phyloP scores from a whole-genome alignment of 2,888 invertebrate genomes.

The Stenchaetothrips biformis region DNA sequence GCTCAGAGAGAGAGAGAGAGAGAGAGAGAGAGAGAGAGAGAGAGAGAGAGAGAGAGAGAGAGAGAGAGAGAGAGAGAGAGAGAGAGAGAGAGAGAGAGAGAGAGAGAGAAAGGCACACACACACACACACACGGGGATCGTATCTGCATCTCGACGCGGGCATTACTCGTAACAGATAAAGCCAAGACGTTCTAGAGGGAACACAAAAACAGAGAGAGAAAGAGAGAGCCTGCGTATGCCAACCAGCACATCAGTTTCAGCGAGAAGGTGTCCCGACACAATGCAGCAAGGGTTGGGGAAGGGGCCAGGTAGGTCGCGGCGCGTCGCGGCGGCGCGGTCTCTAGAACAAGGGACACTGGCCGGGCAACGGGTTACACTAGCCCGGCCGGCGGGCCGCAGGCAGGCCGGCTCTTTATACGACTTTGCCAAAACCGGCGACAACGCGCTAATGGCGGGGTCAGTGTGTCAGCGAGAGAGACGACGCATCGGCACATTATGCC shows the following conservation, averaged over 20 bases:
- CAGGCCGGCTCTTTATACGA: conserved; percentile 4
- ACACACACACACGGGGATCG: background rate
- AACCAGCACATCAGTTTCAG: no score
- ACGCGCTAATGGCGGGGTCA: background rate
- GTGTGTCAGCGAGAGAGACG: background rate
- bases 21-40: conserved; percentile 22
- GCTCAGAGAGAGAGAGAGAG: background rate
- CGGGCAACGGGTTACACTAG: conserved; percentile 4
- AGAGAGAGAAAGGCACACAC: background rate
- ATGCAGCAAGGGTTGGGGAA: no score
- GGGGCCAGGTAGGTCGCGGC: background rate
- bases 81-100: background rate
- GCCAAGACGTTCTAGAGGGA: no score
- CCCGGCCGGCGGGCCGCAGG: background rate
- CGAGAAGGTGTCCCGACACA: no score
- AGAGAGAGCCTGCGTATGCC: background rate
- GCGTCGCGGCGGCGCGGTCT: background rate
- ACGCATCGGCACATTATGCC: no score
- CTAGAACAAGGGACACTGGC: background rate
- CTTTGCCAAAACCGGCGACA: conserved; percentile 2
- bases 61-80: background rate
- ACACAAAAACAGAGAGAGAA: no score
- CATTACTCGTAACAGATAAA: no score
- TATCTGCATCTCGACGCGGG: no score
- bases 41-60: no score